Base-by-base conservation (phyloP, 2,888 invertebrate species). In the Drosophila kanekoi region DNA sequence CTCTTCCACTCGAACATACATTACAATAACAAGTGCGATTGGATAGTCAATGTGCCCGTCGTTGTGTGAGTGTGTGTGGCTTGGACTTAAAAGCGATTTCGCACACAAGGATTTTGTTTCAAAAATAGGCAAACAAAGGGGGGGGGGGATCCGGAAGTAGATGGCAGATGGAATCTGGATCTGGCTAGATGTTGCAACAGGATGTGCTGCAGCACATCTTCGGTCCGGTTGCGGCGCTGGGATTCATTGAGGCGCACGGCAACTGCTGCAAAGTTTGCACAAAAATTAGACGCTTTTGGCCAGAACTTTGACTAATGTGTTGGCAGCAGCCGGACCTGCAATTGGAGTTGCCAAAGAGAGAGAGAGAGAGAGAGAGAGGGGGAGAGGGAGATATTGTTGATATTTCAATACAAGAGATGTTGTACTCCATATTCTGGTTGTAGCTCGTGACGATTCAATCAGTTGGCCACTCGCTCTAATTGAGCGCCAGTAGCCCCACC, bases 391-490 rank as follows among this genome's bases (percentile, higher is more conserved):
- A 43, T 37, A 37, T 37, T 54, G 54, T 54, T 54, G 54, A 43
- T 54, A 13, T 47, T 43, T 18, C 61, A 49, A 43, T 61, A 28
- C 44, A n/a, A n/a, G 61, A 28, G 28, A 33, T 54, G 64, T 20
- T 28, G 16, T 5, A 20, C 23, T 32, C 40, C 10, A 23, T 54
- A 3, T 20, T 18, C 28, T 28, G 32, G 32, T 23, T 20, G 43
- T 23, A 23, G 56, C 33, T 51, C 54, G 41, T 43, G 64, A 54
- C 58, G 61, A 61, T 75, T 67, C 62, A 76, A 72, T 76, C 72
- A 76, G 56, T 38, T 72, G 45, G 62, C 43, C 77, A 78, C 72
- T 85, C 78, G 75, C 64, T 77, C 86, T 81, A 81, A 81, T 85
- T 85, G 77, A 79, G 82, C 75, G 59, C 68, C 63, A 64, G 69